Evolutionary conservation across 92 coral and sea anemone species (phyloP), one percentile per base, ranked within the genome.

Genomic region (Desmophyllum pertusum): DNA sequence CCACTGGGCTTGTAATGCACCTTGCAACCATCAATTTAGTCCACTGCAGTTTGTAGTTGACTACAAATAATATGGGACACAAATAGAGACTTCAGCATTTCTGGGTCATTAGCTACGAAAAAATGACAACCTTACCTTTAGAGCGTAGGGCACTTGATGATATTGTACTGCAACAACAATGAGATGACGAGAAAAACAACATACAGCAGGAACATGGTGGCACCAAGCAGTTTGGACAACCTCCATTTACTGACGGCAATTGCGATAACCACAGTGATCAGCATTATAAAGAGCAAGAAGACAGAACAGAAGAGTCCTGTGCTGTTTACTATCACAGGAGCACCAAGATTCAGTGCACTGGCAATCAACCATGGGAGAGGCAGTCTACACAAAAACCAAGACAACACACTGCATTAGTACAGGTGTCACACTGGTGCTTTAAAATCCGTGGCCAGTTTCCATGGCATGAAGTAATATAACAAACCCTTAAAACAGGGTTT

Each of bases 281-380:
- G 77, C 99, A 97, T 96, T 37, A 89, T 46, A 81, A 96, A 96
- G 19, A 96, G 95, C 79, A 96, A 88, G 45, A 92, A 48, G 15
- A 95, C 95, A 0, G 98, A 96, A 70, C 98, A 96, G 85, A 94
- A 88, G 70, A 96, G 81, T 2, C 96, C 94, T 52, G 86, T 80
- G 61, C 93, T 94, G 41, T 68, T 90, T 21, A 96, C 99, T 30
- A 46, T 55, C 48, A 86, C 88, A 25, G 95, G 86, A 19, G 19
- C 64, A 15, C 93, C 98, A 23, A 57, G 45, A 76, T 92, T 36
- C 13, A 90, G 31, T 13, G 90, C 93, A 81, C 95, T 92, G 74
- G 52, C 88, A 3, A 92, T 79, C 39, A 96, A 53, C 99, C 99
- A 96, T 0, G 99, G 99, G 11, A 96, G 78, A 10, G 99, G 99